A percentile compares a stretch with the other conserved stretches of the same genome.
Conservation (phyloP, 1,140 invertebrate species). For the Nasonia longicornis region DNA sequence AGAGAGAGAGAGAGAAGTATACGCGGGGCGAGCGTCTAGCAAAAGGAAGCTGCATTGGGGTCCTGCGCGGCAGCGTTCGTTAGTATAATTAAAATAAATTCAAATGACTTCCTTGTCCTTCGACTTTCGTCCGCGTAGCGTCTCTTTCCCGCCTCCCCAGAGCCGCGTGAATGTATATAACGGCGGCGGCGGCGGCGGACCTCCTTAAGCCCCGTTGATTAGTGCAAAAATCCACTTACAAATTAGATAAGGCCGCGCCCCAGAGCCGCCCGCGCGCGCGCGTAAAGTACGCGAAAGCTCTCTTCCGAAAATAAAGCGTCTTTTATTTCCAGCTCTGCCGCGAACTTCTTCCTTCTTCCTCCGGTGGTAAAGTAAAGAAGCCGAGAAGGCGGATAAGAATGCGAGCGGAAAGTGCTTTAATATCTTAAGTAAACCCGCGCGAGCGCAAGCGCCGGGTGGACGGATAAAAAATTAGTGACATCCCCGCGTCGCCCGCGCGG, state of each 20-base stretch:
- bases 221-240: conserved; percentile 70
- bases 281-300: conserved; percentile 55
- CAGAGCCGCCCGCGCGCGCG: neutral
- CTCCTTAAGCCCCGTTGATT: conserved; percentile 69
- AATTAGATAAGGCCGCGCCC: conserved; percentile 64
- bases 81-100: conserved; percentile 71
- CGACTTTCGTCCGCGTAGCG: conserved; percentile 56
- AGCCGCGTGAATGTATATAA: neutral
- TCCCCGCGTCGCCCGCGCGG: conserved; percentile 10
- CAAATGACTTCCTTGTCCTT: conserved; percentile 67
- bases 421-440: conserved; percentile 67
- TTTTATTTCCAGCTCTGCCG: conserved; percentile 19
- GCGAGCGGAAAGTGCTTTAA: conserved; percentile 62
- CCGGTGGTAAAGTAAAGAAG: conserved; percentile 30
- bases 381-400: conserved; percentile 27
- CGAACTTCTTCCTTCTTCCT: neutral
- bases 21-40: neutral
- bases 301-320: conserved; percentile 32
- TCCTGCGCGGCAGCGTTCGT: conserved; percentile 55
- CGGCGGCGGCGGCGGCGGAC: conserved; percentile 38
- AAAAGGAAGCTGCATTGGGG: conserved; percentile 16
- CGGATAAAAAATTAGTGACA: conserved; percentile 52
- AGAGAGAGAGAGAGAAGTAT: neutral
- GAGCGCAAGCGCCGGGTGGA: conserved; percentile 12
- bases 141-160: conserved; percentile 1